These are phyloP conservation scores for Lucifuga dentata DNA, from an alignment of 2,113 vertebrate species.

Conservation along the genomic window DNA sequence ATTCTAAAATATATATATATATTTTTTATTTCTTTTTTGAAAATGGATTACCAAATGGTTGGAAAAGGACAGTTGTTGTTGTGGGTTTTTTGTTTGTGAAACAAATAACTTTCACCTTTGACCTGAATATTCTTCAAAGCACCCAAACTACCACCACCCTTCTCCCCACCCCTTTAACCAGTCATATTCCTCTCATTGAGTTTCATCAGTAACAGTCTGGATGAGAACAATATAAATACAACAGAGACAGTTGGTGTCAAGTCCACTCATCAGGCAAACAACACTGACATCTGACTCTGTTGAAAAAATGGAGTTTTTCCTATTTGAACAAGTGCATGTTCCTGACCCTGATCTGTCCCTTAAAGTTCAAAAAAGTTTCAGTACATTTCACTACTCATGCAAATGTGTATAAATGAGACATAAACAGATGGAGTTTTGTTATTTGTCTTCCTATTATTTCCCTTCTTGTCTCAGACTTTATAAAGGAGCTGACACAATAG, in stretches of 20 bases:
- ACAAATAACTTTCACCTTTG: slow-evolving; percentile 27
- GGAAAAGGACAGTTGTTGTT: too few relatives aligned
- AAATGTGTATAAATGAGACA: not conserved
- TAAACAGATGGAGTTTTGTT: not conserved
- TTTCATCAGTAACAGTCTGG: slow-evolving; percentile 19
- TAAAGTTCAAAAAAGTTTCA: slow-evolving; percentile 19
- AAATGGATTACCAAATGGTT: too few relatives aligned
- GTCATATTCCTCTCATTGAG: not conserved
- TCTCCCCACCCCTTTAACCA: not conserved
- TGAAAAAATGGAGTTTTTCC: slow-evolving; percentile 44
- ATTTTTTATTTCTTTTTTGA: too few relatives aligned
- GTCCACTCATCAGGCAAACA: slow-evolving; percentile 21
- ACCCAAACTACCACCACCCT: not conserved
- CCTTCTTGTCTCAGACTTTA: not conserved
- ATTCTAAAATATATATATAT: too few relatives aligned
- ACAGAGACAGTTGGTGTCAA: slow-evolving; percentile 16
- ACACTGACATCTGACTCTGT: slow-evolving; percentile 41
- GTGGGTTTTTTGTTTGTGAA: not conserved
- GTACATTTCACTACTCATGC: slow-evolving; percentile 17
- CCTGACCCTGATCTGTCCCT: slow-evolving; percentile 31
- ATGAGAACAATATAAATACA: slow-evolving; percentile 7
- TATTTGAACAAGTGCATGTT: slow-evolving; percentile 7
- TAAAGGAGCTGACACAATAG: too few relatives aligned
- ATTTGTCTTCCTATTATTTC: not conserved
- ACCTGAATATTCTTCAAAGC: not conserved